Percentiles rank a stretch among this genome's conserved stretches.
phyloP scores from a whole-genome alignment of 2,113 vertebrate genomes.

The Pardalotus punctatus region DNA sequence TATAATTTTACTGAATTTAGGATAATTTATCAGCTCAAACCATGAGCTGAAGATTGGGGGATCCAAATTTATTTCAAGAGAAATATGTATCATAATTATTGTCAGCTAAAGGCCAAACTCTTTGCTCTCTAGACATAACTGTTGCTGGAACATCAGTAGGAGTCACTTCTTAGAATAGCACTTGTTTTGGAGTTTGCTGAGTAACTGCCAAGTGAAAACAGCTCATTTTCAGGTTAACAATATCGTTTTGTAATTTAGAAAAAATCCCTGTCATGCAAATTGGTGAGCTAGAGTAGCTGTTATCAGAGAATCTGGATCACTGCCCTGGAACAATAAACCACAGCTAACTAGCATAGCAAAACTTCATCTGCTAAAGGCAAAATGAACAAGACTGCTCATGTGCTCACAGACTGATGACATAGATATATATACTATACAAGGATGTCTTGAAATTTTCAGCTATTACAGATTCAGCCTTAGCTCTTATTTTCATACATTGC shows the following conservation, averaged over 20 bases:
- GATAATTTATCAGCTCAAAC: neutral
- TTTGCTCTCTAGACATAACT: neutral
- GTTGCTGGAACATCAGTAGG: neutral
- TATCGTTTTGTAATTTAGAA: neutral
- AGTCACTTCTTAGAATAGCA: neutral
- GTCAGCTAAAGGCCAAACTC: neutral
- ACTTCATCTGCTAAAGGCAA: neutral
- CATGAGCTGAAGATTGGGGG: neutral
- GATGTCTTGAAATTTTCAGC: neutral
- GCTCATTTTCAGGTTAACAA: neutral
- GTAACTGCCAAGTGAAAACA: neutral
- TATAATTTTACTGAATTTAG: neutral
- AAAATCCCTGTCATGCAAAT: neutral
- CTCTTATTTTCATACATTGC: neutral
- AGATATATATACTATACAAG: fast-evolving
- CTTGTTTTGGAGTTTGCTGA: neutral
- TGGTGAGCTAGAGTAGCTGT: neutral
- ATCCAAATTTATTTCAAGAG: neutral
- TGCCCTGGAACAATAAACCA: neutral
- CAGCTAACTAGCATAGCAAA: neutral
- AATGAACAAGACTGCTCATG: neutral
- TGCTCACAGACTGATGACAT: neutral
- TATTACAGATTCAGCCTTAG: neutral
- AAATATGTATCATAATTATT: neutral
- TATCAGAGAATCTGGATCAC: neutral